Conservation (phyloP, 2,797 vertebrate species). For the Alectoris magna region DNA sequence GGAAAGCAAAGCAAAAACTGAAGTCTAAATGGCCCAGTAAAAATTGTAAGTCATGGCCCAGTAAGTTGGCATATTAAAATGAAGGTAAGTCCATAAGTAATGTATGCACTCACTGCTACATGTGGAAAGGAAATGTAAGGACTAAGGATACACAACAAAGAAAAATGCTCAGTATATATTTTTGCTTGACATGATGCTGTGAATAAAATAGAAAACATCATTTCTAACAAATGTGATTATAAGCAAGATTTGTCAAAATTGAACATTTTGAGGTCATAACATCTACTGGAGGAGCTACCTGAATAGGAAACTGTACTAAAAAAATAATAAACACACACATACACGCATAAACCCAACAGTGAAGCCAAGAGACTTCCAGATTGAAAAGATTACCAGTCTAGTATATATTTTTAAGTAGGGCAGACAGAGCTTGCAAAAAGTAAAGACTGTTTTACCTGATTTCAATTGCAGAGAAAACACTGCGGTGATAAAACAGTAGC, state of each 20-base stretch:
- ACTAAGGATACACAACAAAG: not conserved
- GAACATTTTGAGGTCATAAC: not conserved
- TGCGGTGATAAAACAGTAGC: not conserved
- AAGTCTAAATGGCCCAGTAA: not conserved
- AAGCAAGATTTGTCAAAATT: not conserved
- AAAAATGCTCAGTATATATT: not conserved
- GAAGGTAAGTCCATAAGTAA: not conserved
- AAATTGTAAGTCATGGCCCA: not conserved
- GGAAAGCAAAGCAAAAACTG: not conserved
- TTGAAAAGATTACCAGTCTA: not conserved
- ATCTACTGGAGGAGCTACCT: not conserved
- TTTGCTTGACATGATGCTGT: not conserved
- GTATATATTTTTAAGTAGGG: not conserved
- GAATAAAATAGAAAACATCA: not conserved
- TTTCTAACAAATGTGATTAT: not conserved
- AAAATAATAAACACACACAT: not conserved
- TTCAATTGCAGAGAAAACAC: not conserved
- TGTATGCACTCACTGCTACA: not conserved
- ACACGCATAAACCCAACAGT: not conserved
- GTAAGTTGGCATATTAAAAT: not conserved
- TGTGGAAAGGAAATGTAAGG: not conserved
- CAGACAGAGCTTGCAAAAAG: not conserved
- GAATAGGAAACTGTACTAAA: not conserved
- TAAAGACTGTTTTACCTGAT: not conserved
- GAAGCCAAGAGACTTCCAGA: not conserved